phyloP scores from a whole-genome alignment of 2,113 vertebrate species.

The Mastomys natalensis region DNA sequence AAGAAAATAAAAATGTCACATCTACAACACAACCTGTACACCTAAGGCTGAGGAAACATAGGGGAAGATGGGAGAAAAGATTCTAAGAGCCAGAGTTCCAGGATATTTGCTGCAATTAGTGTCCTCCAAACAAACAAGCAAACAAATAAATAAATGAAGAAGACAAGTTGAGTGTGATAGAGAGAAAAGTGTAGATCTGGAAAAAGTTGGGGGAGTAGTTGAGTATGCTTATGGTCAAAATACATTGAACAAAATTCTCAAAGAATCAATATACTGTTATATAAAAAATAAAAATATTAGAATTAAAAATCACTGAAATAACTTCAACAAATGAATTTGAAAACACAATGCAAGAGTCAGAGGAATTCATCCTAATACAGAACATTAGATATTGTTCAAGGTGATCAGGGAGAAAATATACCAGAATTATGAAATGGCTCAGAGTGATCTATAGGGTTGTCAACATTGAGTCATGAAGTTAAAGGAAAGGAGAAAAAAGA shows the following conservation, averaged over 20 bases:
- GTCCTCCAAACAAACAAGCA: not conserved
- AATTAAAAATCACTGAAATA: constrained; percentile 9
- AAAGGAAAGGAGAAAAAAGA: not conserved
- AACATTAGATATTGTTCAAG: not conserved
- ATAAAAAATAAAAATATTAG: not conserved
- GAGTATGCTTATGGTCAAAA: not conserved
- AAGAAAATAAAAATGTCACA: not conserved
- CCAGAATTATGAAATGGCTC: not conserved
- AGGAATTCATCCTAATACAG: not conserved
- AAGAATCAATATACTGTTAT: not conserved
- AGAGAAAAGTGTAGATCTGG: not conserved
- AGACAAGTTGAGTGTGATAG: not conserved
- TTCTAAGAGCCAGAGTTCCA: not conserved
- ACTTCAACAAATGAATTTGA: not conserved
- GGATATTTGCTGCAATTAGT: not conserved
- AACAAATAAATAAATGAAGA: not conserved
- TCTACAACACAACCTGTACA: too few species aligned
- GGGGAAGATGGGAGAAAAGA: not conserved
- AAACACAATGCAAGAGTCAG: not conserved
- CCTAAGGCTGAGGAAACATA: not conserved
- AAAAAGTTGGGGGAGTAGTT: not conserved
- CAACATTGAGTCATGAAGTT: not conserved
- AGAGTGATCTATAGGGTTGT: not conserved
- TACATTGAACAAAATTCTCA: not conserved
- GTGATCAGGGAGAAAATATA: not conserved